These are phyloP conservation scores for Cardiocondyla obscurior DNA, from an alignment of 1,140 invertebrate species.

Conservation along the genomic window DNA sequence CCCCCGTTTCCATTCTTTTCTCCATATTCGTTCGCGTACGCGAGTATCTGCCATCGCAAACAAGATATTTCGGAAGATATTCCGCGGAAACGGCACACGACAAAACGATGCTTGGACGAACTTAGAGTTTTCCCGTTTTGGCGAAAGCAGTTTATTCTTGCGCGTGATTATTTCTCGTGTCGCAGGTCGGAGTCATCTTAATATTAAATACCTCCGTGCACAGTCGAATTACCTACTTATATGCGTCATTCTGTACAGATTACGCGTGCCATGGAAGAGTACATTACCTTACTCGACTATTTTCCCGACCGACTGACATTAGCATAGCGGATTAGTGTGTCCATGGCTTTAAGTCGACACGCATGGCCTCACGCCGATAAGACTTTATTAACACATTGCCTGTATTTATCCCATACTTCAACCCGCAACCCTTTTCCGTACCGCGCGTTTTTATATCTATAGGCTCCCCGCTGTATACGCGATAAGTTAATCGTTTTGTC, in stretches of 20 bases:
- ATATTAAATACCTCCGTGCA: not conserved
- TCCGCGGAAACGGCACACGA: not conserved
- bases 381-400: constrained; percentile 79
- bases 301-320: constrained; percentile 72
- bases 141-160: not conserved
- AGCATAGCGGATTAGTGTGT: constrained; percentile 79
- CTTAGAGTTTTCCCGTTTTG: not conserved
- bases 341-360: constrained; percentile 77
- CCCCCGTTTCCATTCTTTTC: not conserved
- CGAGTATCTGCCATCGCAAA: not conserved
- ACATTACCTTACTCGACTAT: constrained; percentile 48
- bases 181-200: not conserved
- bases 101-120: not conserved
- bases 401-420: constrained; percentile 72
- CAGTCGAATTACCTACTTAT: constrained; percentile 5
- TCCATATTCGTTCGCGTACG: not conserved
- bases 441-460: not conserved
- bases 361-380: constrained; percentile 79
- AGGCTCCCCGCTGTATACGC: not conserved
- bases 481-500: constrained; percentile 30
- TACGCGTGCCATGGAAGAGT: constrained; percentile 22
- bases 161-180: not conserved
- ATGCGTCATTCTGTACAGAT: not conserved
- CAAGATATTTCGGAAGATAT: not conserved
- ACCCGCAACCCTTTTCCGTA: not conserved